Evolutionary conservation across 2,113 vertebrate genomes (phyloP), one percentile per base, ranked within the genome.

Genomic region (Dicentrarchus labrax): DNA sequence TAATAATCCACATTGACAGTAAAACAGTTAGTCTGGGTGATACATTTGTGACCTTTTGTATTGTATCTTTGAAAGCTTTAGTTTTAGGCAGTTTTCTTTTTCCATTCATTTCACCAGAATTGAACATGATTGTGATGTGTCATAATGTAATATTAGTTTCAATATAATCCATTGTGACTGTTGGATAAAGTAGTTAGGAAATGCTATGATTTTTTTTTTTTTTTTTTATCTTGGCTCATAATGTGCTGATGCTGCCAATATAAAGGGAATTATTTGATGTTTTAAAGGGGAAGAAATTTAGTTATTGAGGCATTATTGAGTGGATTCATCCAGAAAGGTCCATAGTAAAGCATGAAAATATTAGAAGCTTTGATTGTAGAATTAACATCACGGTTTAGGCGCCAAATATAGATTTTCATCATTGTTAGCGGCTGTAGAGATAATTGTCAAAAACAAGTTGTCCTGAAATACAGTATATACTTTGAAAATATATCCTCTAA

Each of bases 231-330:
- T 84, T 70, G 73, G 82, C 54, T 87, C 83, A 87, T 81, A 72
- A 80, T 91, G 76, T 87, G 82, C 86, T 66, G 43, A 91, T 89
- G 91, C 87, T 91, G 90, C 90, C 91, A 93, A 89, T 86, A 77
- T 87, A 92, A 94, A 93, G 91, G 91, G 92, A 92, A 85, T 43
- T 86, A 79, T 80, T 81, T 83, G 65, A 84, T 79, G 45, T 80
- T 67, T 39, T 39, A 69, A 92, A 62, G 66, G 75, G 66, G 62
- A 85, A 80, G 6, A 73, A 3, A 48, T 65, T 64, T 59, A 76
- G 51, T 17, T 71, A 39, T 80, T 56, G 61, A 85, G 70, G 68
- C 76, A 82, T 83, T 82, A 83, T 69, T 64, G 53, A 79, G 78
- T 57, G 60, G 68, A 64, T 72, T 88, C 13, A 84, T 80, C 61